Evolutionary conservation across 2,113 vertebrate species (phyloP), one percentile per base, ranked within the genome.

Genomic region (Puffinus mauretanicus): DNA sequence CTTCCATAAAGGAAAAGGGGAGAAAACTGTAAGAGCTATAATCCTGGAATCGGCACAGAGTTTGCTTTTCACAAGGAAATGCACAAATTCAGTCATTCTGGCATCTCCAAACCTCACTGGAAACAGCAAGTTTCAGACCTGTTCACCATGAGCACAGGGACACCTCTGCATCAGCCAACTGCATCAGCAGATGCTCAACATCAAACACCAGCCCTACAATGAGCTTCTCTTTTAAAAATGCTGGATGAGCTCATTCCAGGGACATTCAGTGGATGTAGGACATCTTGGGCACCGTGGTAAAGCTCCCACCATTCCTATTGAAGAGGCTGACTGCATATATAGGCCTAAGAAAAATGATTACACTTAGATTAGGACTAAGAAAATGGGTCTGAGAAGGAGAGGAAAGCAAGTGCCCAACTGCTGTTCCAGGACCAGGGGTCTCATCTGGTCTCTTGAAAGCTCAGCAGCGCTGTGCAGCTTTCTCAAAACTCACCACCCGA

Each of bases 11-110:
- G 49, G 58, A 91, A 80, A 85, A 84, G 25, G 16, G 79, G 58
- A 58, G 49, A 26, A 62, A 82, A 24, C 57, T 8, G 9, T 88
- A 73, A 69, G 34, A 44, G 29, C 46, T 25, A 67, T 55, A 80
- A 54, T 82, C 52, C 73, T 76, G 54, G 38, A 47, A 40, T 20
- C 71, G 13, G 72, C 58, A 86, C 49, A 84, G 77, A 77, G 58
- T 51, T 55, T 85, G 66, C 62, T 91, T 82, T 96, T 91, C 70
- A 82, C 34, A 71, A 91, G 46, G 65, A 96, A 91, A 93, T 11
- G 84, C 93, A 52, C 24, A 72, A 77, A 82, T 77, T 67, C 80
- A n/a, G 51, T 88, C 65, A 13, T 57, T 64, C n/a, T 47, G 42
- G 29, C n/a, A 49, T 30, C 67, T 72, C 66, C 58, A 72, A 15